phyloP scores from a whole-genome alignment of 2,888 invertebrate species.

The Lithosia quadra region DNA sequence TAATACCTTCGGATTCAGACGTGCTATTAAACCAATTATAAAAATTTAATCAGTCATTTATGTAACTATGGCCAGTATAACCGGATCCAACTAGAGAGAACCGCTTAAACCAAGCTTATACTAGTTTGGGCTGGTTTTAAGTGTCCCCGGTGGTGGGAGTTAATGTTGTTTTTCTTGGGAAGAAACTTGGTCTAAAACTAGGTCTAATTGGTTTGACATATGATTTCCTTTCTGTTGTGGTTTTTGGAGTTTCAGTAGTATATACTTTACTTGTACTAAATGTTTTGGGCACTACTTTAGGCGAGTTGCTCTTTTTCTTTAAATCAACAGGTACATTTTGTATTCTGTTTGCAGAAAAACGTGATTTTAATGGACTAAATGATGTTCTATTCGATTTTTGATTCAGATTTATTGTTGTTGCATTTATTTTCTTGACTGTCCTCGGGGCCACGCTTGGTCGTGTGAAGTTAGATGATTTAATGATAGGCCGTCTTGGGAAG shows the following conservation, averaged over 20 bases:
- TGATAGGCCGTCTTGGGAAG: slow-evolving; percentile 75
- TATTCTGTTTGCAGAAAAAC: slow-evolving; percentile 71
- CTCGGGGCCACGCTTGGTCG: slow-evolving; percentile 58
- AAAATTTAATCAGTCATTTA: slow-evolving; percentile 62
- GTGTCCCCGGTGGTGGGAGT: slow-evolving; percentile 57
- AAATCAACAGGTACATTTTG: slow-evolving; percentile 81
- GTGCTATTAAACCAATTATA: slow-evolving; percentile 50
- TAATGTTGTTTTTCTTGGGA: slow-evolving; percentile 73
- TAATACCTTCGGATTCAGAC: slow-evolving; percentile 59
- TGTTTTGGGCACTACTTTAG: slow-evolving; percentile 63
- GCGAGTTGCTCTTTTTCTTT: slow-evolving; percentile 66
- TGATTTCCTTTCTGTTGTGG: slow-evolving; percentile 76
- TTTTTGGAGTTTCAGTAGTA: slow-evolving; percentile 75
- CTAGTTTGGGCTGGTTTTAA: slow-evolving; percentile 41
- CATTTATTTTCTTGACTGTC: slow-evolving; percentile 67
- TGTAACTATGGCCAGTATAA: slow-evolving; percentile 71
- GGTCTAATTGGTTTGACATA: slow-evolving; percentile 77
- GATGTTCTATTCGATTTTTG: slow-evolving; percentile 75
- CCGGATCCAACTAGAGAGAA: slow-evolving; percentile 56
- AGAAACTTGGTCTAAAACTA: slow-evolving; percentile 75
- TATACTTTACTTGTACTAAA: slow-evolving; percentile 69
- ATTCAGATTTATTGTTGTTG: slow-evolving; percentile 59
- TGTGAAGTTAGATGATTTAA: slow-evolving; percentile 72
- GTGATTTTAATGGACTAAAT: slow-evolving; percentile 71
- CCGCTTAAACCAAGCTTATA: slow-evolving; percentile 47